A percentile compares a stretch with the other conserved stretches of the same genome.
Conservation (phyloP, 2,797 vertebrate species). For the Kryptopterus vitreolus region DNA sequence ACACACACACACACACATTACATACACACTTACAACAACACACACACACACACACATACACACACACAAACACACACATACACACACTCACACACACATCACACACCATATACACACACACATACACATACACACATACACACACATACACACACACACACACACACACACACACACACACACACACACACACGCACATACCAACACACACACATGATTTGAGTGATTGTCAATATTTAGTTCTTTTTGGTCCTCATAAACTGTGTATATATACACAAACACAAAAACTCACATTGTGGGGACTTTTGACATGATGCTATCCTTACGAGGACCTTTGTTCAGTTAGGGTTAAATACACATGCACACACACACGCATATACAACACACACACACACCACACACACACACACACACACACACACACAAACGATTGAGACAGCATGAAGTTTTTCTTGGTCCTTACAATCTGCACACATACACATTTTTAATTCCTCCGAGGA, state of each 20-base stretch:
- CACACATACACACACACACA: too few relatives aligned
- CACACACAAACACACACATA: slow-evolving; percentile 11
- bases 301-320: neutral
- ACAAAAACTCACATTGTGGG: neutral
- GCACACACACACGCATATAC: slow-evolving; percentile 10
- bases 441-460: too few relatives aligned
- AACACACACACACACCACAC: slow-evolving; percentile 27
- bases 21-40: too few relatives aligned
- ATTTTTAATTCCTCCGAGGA: neutral
- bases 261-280: too few relatives aligned
- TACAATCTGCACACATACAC: slow-evolving; percentile 19
- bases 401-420: slow-evolving; percentile 34
- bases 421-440: slow-evolving; percentile 30
- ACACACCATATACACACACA: too few relatives aligned
- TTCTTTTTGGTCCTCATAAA: too few relatives aligned
- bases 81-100: neutral
- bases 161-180: too few relatives aligned
- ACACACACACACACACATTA: neutral
- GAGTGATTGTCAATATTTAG: too few relatives aligned
- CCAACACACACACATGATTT: neutral
- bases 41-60: neutral
- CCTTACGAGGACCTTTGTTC: neutral
- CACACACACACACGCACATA: slow-evolving; percentile 11
- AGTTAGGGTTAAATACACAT: neutral
- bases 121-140: too few relatives aligned